Evolutionary conservation across 2,797 vertebrate species (phyloP).

Genomic region (Peromyscus nudipes): DNA sequence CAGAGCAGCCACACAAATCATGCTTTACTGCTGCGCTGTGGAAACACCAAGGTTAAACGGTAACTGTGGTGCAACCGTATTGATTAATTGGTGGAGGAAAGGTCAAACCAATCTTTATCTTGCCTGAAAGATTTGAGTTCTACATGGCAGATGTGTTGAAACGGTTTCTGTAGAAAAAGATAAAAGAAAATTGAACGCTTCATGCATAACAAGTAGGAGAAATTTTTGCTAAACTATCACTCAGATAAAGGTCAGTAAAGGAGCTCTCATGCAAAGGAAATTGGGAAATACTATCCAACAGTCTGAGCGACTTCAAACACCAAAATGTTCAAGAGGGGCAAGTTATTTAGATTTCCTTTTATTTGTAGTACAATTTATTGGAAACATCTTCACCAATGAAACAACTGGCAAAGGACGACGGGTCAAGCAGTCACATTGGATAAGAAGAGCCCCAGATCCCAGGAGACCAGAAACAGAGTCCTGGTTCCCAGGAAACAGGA

Average conservation of each 20-base stretch:
- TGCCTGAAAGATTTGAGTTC: constrained; percentile 75
- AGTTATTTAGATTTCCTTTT: constrained; percentile 47
- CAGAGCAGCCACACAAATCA: constrained; percentile 67
- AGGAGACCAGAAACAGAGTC: background rate
- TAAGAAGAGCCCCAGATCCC: background rate
- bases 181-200: constrained; percentile 56
- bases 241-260: constrained; percentile 76
- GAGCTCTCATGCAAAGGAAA: constrained; percentile 67
- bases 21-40: constrained; percentile 57
- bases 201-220: constrained; percentile 58
- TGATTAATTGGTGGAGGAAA: constrained; percentile 85
- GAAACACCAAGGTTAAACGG: constrained; percentile 79
- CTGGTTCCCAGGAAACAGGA: background rate
- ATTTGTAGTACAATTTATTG: background rate
- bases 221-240: constrained; percentile 66
- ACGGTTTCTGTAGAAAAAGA: constrained; percentile 73
- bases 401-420: background rate
- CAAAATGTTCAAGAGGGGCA: background rate
- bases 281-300: constrained; percentile 57
- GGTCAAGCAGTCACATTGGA: background rate
- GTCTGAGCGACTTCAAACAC: constrained; percentile 65
- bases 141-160: constrained; percentile 74
- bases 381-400: constrained; percentile 23
- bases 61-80: constrained; percentile 78
- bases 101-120: constrained; percentile 85